A percentile compares a stretch with the other conserved stretches of the same genome.
phyloP scores from a whole-genome alignment of 1,140 invertebrate genomes.

The Habropoda laboriosa region DNA sequence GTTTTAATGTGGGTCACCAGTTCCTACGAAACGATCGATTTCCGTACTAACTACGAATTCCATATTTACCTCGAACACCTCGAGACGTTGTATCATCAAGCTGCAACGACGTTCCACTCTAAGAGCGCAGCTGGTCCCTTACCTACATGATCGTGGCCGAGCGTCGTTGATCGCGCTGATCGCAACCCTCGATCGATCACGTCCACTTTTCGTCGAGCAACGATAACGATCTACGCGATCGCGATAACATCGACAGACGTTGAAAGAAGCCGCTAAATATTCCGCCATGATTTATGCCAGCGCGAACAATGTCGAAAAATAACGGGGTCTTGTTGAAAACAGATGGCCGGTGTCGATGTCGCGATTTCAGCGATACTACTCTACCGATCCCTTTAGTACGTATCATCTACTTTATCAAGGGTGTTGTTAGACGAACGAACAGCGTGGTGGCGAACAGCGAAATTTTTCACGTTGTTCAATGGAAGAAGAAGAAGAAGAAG shows the following conservation, averaged over 20 bases:
- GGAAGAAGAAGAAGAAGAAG: too few species aligned
- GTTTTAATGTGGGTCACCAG: constrained; percentile 79
- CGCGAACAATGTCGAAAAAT: constrained; percentile 31
- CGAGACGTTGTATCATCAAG: background rate
- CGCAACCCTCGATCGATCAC: constrained; percentile 33
- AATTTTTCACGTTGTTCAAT: too few species aligned
- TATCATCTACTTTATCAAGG: too few species aligned
- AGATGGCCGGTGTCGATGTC: constrained; percentile 18
- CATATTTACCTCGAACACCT: background rate
- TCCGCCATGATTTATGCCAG: constrained; percentile 24
- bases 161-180: background rate
- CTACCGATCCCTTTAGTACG: too few species aligned
- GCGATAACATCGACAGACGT: constrained; percentile 53
- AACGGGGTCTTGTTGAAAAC: background rate
- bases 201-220: constrained; percentile 34
- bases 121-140: constrained; percentile 18
- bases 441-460: too few species aligned
- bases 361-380: background rate
- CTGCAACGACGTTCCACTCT: background rate
- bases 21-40: constrained; percentile 75
- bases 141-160: background rate
- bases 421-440: too few species aligned
- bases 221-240: constrained; percentile 43
- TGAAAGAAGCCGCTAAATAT: constrained; percentile 42
- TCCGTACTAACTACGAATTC: constrained; percentile 39